Percentiles rank a stretch among this genome's conserved stretches.
phyloP scores from a whole-genome alignment of 2,113 vertebrate genomes.

The Octodon degus region DNA sequence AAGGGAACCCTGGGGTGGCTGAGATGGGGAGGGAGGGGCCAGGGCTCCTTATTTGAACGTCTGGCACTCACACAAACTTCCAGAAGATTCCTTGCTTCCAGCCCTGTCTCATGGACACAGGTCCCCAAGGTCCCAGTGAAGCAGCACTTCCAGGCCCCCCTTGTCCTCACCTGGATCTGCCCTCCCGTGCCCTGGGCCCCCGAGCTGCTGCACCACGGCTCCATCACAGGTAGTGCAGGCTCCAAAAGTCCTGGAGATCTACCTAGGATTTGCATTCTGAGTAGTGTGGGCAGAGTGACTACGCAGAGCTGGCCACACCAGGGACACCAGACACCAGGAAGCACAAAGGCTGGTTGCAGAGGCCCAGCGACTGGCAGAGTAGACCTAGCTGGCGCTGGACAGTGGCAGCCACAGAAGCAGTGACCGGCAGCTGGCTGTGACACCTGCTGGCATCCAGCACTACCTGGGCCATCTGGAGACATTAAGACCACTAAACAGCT shows the following conservation, averaged over 20 bases:
- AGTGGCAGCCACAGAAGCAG: not conserved
- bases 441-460: not conserved
- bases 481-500: not conserved
- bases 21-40: not conserved
- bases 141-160: not conserved
- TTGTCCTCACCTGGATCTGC: not conserved
- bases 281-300: not conserved
- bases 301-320: not conserved
- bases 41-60: not conserved
- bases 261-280: not conserved
- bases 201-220: not conserved
- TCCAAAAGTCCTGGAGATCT: not conserved
- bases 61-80: not conserved
- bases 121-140: not conserved
- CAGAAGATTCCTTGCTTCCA: not conserved
- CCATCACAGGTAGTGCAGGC: not conserved
- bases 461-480: not conserved
- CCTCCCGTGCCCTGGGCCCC: not conserved
- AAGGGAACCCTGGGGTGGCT: not conserved
- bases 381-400: not conserved
- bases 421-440: not conserved
- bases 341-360: not conserved
- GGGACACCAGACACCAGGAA: not conserved
- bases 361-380: not conserved
- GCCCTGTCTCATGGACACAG: not conserved